Percentiles rank a stretch among this genome's conserved stretches.
Evolutionary conservation across 2,888 invertebrate species (phyloP).

Genomic region (Platypus cylindrus): DNA sequence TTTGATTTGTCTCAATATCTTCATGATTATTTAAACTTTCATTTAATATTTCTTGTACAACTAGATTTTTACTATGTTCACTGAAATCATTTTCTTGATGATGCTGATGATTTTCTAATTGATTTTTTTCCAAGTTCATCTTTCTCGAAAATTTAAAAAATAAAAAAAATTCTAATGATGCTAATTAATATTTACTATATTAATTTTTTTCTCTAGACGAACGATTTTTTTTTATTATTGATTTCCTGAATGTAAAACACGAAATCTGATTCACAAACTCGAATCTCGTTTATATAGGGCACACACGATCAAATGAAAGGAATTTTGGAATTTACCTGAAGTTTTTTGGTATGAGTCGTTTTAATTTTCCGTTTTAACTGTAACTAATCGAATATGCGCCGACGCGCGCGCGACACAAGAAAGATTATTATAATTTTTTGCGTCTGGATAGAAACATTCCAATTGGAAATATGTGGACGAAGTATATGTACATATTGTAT

Average conservation of each 20-base stretch:
- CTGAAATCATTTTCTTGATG: conserved; percentile 2
- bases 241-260: conserved; percentile 17
- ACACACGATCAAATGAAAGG: too few species aligned
- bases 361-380: too few species aligned
- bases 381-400: too few species aligned
- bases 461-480: conserved; percentile 8
- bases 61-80: conserved; percentile 1
- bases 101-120: not conserved
- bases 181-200: too few species aligned
- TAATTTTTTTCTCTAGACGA: too few species aligned
- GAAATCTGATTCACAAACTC: conserved; percentile 27
- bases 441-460: conserved; percentile 8
- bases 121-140: conserved; percentile 7
- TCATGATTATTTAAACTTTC: conserved; percentile 8
- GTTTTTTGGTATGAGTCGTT: conserved; percentile 15
- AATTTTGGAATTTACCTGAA: conserved; percentile 31
- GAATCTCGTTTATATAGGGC: too few species aligned
- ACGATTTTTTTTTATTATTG: too few species aligned
- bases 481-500: too few species aligned
- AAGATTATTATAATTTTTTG: too few species aligned
- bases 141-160: not conserved
- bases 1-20: conserved; percentile 3
- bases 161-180: not conserved
- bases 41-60: conserved; percentile 10
- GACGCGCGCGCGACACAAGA: conserved; percentile 1